Base-by-base conservation (phyloP, 2,113 vertebrate species). In the Meleagris gallopavo region DNA sequence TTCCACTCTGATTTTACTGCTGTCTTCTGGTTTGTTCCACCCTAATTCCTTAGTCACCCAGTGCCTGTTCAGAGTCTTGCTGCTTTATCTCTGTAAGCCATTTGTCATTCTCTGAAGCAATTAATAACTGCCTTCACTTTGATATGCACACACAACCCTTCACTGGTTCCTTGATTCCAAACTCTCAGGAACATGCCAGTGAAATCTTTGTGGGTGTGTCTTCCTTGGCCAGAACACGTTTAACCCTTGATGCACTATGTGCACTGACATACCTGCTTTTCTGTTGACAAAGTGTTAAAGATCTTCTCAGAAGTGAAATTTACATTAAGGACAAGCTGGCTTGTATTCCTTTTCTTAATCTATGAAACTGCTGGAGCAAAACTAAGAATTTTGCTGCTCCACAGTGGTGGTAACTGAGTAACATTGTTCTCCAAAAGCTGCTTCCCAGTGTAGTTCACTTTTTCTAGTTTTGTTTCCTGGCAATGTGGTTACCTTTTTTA, bases 111-210 rank as follows among this genome's bases (percentile, higher is more conserved):
- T 57, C 55, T 11, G 65, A 55, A 46, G 61, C 10, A 7, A 2
- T 4, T 0, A 4, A 11, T 3, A 24, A 0, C 12, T 5, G 54
- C 34, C 54, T 83, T 7, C 15, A 0, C 58, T 82, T 20, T 40
- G 38, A 43, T 34, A 30, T 13, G 3, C 0, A 0, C 14, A 16
- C 46, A 12, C 41, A 38, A 6, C 25, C 64, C 40, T 6, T 27
- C 7, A 6, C 62, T n/a, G 2, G 30, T 21, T 29, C 69, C 48
- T 9, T 3, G 32, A 25, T n/a, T 65, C 29, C 70, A 9, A 5
- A 9, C 54, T 46, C 54, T 64, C 3, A 4, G 19, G 72, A 29
- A 30, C 22, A 29, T 11, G 10, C 64, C 43, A 1, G 2, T 0
- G 1, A 10, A 10, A 55, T 60, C 64, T 22, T 29, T 22, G 27